A percentile compares a stretch with the other conserved stretches of the same genome.
phyloP scores from a whole-genome alignment of 2,888 invertebrate genomes.

The Scelioninae gen. 1 region DNA sequence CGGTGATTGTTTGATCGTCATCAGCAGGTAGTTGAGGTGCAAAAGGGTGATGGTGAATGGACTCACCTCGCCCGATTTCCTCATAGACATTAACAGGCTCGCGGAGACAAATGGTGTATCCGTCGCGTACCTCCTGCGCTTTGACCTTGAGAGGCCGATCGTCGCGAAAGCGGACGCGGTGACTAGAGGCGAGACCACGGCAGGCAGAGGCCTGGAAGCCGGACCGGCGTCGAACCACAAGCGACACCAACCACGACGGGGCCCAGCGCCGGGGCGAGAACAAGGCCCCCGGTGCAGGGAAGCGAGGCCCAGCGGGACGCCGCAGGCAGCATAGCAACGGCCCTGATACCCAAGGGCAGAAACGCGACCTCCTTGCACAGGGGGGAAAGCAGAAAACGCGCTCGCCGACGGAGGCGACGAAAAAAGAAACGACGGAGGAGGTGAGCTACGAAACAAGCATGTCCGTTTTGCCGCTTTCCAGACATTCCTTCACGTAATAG shows the following conservation, averaged over 20 bases:
- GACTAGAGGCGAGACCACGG: constrained; percentile 76
- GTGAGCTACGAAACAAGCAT: too few species aligned
- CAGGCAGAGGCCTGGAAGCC: constrained; percentile 70
- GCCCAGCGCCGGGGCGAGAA: constrained; percentile 83
- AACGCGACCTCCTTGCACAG: constrained; percentile 80
- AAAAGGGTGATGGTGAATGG: constrained; percentile 80
- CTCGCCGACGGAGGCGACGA: constrained; percentile 83
- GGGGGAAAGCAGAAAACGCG: constrained; percentile 80
- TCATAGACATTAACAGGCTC: constrained; percentile 67
- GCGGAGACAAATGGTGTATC: constrained; percentile 68
- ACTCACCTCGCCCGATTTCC: constrained; percentile 72
- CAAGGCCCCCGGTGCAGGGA: constrained; percentile 84
- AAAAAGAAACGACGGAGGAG: constrained; percentile 84
- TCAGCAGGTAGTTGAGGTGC: constrained; percentile 62
- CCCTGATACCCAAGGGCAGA: constrained; percentile 81
- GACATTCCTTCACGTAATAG: too few species aligned
- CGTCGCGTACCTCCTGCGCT: constrained; percentile 57
- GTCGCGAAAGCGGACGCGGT: constrained; percentile 74
- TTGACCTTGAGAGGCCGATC: constrained; percentile 67
- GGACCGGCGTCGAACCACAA: constrained; percentile 65
- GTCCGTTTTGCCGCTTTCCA: too few species aligned
- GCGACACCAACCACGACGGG: constrained; percentile 81
- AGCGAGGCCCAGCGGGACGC: constrained; percentile 74
- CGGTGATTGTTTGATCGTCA: constrained; percentile 28
- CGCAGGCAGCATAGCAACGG: constrained; percentile 82